Percentiles rank a stretch among this genome's conserved stretches.
Conservation (phyloP, 2,888 invertebrate genomes). For the Augiades crinisus region DNA sequence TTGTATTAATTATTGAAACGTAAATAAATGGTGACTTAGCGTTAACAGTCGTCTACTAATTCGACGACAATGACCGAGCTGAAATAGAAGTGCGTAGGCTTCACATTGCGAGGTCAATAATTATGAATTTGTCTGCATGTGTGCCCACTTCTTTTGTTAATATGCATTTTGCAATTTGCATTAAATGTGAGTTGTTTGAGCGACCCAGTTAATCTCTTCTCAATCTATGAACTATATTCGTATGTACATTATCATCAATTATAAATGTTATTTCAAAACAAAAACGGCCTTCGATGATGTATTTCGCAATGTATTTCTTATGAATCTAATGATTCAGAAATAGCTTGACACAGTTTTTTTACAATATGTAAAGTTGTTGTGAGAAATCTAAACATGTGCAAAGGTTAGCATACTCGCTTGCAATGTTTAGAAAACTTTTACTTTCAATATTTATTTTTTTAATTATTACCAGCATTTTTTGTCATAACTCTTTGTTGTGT, state of each 20-base stretch:
- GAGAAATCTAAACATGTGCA: not conserved
- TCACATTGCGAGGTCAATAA: conserved; percentile 57
- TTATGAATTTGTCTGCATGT: conserved; percentile 50
- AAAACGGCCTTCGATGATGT: conserved; percentile 3
- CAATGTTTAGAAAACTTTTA: not conserved
- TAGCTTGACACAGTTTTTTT: conserved; percentile 17
- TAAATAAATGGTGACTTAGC: too few species aligned
- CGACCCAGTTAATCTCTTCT: conserved; percentile 2
- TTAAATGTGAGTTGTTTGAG: conserved; percentile 47
- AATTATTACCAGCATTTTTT: too few species aligned
- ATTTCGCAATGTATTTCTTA: conserved; percentile 13
- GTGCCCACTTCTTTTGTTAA: conserved; percentile 55
- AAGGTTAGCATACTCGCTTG: not conserved
- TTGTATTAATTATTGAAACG: conserved; percentile 26
- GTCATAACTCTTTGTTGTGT: too few species aligned
- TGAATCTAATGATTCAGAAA: not conserved
- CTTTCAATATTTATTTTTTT: too few species aligned
- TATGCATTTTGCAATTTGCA: conserved; percentile 62
- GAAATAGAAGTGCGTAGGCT: conserved; percentile 55
- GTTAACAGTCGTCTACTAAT: conserved; percentile 31
- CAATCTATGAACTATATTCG: not conserved
- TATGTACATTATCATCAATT: not conserved
- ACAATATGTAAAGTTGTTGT: conserved; percentile 15
- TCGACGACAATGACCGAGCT: conserved; percentile 64
- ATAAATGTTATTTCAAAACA: conserved; percentile 5